Percentiles rank a stretch among this genome's conserved stretches.
These are phyloP conservation scores for Margarornis squamiger DNA, from an alignment of 2,797 vertebrate species.

Conservation along the genomic window DNA sequence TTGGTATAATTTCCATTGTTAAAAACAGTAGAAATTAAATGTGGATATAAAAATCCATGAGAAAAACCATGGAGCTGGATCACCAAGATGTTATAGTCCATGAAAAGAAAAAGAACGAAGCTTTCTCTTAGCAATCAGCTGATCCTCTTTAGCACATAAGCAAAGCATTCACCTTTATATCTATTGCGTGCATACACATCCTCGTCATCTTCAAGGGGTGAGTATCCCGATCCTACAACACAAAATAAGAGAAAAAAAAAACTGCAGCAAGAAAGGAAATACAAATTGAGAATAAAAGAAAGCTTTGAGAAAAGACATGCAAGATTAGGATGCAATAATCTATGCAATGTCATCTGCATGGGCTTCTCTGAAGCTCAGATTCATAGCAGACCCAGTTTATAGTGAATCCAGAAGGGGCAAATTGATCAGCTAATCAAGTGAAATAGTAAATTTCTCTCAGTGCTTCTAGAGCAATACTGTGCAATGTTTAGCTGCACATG, in stretches of 20 bases:
- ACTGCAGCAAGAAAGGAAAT: slow-evolving; percentile 75
- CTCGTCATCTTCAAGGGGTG: slow-evolving; percentile 90
- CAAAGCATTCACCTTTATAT: slow-evolving; percentile 90
- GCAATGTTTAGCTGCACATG: not conserved
- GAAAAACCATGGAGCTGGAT: slow-evolving; percentile 18
- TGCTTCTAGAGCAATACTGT: not conserved
- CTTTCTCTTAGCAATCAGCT: slow-evolving; percentile 58
- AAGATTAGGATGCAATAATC: slow-evolving; percentile 66
- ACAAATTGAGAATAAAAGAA: slow-evolving; percentile 42
- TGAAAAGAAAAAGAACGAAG: slow-evolving; percentile 40
- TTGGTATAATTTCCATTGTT: slow-evolving; percentile 47
- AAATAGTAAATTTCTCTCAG: not conserved
- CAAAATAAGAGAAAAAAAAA: slow-evolving; percentile 76
- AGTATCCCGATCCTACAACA: slow-evolving; percentile 95
- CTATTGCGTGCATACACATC: slow-evolving; percentile 85
- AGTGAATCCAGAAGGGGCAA: slow-evolving; percentile 12
- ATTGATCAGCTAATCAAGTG: not conserved
- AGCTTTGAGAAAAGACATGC: slow-evolving; percentile 67
- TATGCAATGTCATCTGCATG: slow-evolving; percentile 37
- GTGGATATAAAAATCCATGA: slow-evolving; percentile 22
- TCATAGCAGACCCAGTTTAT: slow-evolving; percentile 59
- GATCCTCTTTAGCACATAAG: slow-evolving; percentile 72
- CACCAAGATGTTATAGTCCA: slow-evolving; percentile 56
- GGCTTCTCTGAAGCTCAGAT: slow-evolving; percentile 47
- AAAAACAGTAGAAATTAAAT: slow-evolving; percentile 13